Base-by-base conservation (phyloP, 2,888 invertebrate species). In the Plebejus argus region DNA sequence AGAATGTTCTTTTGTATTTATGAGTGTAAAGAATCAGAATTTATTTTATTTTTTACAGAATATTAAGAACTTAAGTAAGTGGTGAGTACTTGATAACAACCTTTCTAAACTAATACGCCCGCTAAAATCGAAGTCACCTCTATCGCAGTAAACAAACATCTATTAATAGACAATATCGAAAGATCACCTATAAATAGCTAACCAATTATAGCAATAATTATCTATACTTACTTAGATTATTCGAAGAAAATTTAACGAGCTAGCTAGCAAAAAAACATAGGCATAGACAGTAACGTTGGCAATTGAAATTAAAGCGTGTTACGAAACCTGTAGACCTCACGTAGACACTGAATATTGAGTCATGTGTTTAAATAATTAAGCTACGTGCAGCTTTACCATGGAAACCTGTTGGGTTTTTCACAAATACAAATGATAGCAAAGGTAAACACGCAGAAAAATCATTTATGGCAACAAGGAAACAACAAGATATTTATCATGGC, bases 81-180 rank as follows among this genome's bases (percentile, higher is more conserved):
- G 6, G 8, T 58, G 3, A 39, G 2, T 58, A 58, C 28, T 12
- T 23, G 15, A 28, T 61, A 1, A 12, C 66, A 66, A 28, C 28
- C 66, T 28, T 28, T 28, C 12, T 20, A 28, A 45, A 66, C 28
- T 66, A 66, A 66, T 28, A 66, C 66, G 15, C 28, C 66, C 28
- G 28, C 28, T 66, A 15, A 66, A 66, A 28, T 66, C 28, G 18
- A 66, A 33, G 66, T 33, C 66, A 66, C 66, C 66, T 66, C 23
- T 6, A 66, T 3, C 15, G 15, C 1, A 66, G 28, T 66, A 66
- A 66, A 33, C 66, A 66, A 66, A 66, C 28, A 15, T 66, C 28
- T 66, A 33, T 66, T 28, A 66, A 66, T 33, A 66, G 66, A 66
- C 66, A 61, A 61, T 61, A 28, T 66, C 66, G 66, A 66, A 66